Evolutionary conservation across 2,113 vertebrate species (phyloP).

Genomic region (Chaetorhynchus papuensis): DNA sequence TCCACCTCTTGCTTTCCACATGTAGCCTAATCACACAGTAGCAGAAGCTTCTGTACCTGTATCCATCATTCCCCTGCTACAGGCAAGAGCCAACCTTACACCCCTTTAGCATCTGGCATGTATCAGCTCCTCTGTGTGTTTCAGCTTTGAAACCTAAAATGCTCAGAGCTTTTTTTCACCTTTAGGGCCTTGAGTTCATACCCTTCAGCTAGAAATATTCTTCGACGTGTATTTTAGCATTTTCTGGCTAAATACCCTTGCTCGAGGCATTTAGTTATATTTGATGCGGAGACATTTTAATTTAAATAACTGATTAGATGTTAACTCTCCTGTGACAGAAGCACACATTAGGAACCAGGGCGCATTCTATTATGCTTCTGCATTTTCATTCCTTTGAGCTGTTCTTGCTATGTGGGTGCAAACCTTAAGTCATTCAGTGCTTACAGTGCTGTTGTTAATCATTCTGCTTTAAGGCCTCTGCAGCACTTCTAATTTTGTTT

Average conservation of each 20-base stretch:
- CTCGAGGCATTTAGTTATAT: not conserved
- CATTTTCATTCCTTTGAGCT: not conserved
- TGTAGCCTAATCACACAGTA: not conserved
- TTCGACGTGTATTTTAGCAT: not conserved
- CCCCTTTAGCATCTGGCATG: not conserved
- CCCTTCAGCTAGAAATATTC: not conserved
- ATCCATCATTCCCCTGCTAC: not conserved
- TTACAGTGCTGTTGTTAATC: not conserved
- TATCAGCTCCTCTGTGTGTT: not conserved
- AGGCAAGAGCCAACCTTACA: not conserved
- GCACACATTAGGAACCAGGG: not conserved
- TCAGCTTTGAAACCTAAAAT: not conserved
- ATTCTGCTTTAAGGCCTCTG: not conserved
- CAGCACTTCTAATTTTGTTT: not conserved
- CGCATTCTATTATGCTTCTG: not conserved
- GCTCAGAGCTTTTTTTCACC: not conserved
- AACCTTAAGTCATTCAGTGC: not conserved
- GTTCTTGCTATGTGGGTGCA: not conserved
- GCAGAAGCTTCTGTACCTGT: not conserved
- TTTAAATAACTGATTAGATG: constrained; percentile 38
- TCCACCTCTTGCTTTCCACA: not conserved
- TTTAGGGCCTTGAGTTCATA: not conserved
- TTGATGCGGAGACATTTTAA: constrained; percentile 9
- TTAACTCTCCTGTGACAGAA: not conserved
- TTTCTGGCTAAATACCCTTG: not conserved